Evolutionary conservation across 2,797 vertebrate genomes (phyloP).

Genomic region (Lemur catta): DNA sequence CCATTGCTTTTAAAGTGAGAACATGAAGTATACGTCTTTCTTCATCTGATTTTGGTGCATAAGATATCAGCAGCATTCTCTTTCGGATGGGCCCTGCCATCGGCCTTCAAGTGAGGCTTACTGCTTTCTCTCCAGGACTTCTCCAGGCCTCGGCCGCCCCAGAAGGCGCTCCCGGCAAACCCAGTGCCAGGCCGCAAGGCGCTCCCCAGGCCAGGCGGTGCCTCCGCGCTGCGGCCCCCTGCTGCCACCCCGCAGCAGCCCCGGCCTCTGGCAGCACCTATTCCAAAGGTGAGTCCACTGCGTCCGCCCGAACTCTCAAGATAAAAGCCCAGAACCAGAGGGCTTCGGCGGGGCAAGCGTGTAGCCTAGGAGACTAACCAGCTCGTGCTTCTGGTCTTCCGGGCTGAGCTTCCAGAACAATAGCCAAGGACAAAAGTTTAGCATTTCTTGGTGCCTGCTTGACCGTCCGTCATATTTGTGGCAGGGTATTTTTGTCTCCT

Average conservation of each 20-base stretch:
- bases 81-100: not conserved
- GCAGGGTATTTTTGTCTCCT: not conserved
- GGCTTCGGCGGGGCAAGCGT: not conserved
- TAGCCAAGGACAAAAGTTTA: not conserved
- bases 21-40: not conserved
- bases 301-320: not conserved
- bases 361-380: not conserved
- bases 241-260: not conserved
- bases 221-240: conserved; percentile 36
- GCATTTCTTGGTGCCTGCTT: not conserved
- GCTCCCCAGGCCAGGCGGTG: not conserved
- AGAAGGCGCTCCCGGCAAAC: conserved; percentile 85
- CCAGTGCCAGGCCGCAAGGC: conserved; percentile 78
- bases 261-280: not conserved
- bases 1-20: not conserved
- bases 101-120: not conserved
- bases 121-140: conserved; percentile 75
- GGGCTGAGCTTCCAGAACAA: not conserved
- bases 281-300: conserved; percentile 63
- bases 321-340: not conserved
- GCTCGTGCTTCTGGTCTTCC: not conserved
- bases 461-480: not conserved
- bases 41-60: not conserved
- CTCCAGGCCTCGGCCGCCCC: conserved; percentile 81
- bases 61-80: not conserved